phyloP scores from a whole-genome alignment of 2,888 invertebrate genomes.

The Celastrina argiolus region DNA sequence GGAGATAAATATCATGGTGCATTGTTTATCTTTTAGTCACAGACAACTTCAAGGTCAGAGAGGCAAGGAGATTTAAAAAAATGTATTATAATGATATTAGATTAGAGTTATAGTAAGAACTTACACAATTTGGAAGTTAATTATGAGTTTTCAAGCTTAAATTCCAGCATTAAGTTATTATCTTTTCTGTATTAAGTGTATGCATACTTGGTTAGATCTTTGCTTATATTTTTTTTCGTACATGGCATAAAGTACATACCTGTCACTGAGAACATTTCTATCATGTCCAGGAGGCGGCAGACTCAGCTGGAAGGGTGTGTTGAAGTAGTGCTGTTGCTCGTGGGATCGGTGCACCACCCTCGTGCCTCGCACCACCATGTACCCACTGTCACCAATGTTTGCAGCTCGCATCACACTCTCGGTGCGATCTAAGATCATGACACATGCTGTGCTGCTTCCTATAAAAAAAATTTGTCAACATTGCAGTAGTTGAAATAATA shows the following conservation, averaged over 20 bases:
- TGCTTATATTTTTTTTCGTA: too few relatives aligned
- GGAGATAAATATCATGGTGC: not conserved
- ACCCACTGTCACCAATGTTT: slow-evolving; percentile 99
- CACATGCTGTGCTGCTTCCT: slow-evolving; percentile 99
- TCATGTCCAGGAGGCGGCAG: slow-evolving; percentile 94
- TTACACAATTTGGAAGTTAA: not conserved
- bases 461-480: slow-evolving; percentile 33
- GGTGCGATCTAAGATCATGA: slow-evolving; percentile 93
- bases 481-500: not conserved
- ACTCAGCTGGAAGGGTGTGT: slow-evolving; percentile 98
- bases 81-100: not conserved
- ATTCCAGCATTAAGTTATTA: too few relatives aligned
- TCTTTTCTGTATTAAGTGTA: too few relatives aligned
- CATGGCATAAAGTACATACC: slow-evolving; percentile 65
- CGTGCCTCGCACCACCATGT: slow-evolving; percentile 92
- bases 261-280: slow-evolving; percentile 92
- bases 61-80: not conserved
- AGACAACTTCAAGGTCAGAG: not conserved
- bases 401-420: slow-evolving; percentile 95
- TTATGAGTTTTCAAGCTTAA: not conserved
- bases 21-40: not conserved
- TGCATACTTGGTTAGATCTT: too few relatives aligned
- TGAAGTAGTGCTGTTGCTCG: slow-evolving; percentile 99
- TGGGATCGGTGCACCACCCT: slow-evolving; percentile 94
- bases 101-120: not conserved